Conservation (phyloP, 2,113 vertebrate species). For the Tor tambroides region DNA sequence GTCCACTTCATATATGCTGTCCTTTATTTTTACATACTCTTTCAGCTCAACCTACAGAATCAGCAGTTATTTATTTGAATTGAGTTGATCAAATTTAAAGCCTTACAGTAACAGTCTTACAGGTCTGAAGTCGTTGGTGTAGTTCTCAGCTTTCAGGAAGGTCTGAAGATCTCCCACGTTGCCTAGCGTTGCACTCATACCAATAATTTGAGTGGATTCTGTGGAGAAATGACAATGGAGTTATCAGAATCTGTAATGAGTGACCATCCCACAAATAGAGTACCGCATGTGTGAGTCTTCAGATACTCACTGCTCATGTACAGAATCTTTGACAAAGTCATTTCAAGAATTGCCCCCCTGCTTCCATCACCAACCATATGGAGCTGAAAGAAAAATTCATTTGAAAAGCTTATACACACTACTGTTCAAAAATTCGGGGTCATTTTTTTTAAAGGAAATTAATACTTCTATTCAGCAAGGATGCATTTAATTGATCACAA, state of each 20-base stretch:
- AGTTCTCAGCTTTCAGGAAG: conserved; percentile 91
- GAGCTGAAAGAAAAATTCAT: conserved; percentile 74
- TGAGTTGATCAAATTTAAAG: background rate
- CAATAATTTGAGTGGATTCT: conserved; percentile 90
- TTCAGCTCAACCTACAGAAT: conserved; percentile 86
- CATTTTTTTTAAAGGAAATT: too few species aligned
- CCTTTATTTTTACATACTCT: conserved; percentile 88
- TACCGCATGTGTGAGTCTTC: background rate
- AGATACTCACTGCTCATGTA: conserved; percentile 84
- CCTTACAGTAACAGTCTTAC: conserved; percentile 72
- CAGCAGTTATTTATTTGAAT: background rate
- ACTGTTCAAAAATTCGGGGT: background rate
- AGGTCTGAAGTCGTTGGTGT: conserved; percentile 87
- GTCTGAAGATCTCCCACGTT: conserved; percentile 91
- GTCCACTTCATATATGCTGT: conserved; percentile 86
- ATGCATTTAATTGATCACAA: too few species aligned
- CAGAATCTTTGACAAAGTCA: conserved; percentile 89
- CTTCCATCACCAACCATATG: conserved; percentile 95
- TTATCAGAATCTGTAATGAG: background rate
- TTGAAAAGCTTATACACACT: background rate
- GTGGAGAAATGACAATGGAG: conserved; percentile 41
- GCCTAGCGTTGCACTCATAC: conserved; percentile 95
- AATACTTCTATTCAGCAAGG: too few species aligned
- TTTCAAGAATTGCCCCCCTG: conserved; percentile 89
- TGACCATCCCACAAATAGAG: background rate